Evolutionary conservation across 1,140 invertebrate species (phyloP).

Genomic region (Drosophila sturtevanti): DNA sequence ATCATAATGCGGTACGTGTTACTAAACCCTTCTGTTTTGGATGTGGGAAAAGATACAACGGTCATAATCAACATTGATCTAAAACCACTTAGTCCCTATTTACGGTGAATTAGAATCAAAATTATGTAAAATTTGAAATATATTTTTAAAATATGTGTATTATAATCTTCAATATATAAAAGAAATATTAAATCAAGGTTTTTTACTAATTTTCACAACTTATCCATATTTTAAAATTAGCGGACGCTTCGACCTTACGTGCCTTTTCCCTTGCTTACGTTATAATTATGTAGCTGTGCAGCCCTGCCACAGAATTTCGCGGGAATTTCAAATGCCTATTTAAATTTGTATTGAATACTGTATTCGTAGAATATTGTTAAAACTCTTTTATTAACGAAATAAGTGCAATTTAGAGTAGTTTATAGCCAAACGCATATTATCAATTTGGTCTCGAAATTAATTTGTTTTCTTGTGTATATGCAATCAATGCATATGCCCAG

Average conservation of each 20-base stretch:
- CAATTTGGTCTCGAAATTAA: slow-evolving; percentile 37
- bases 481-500: neutral
- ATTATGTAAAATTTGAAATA: too few species aligned
- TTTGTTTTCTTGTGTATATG: neutral
- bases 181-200: too few species aligned
- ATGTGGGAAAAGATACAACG: too few species aligned
- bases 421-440: slow-evolving; percentile 19
- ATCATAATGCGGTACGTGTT: too few species aligned
- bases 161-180: too few species aligned
- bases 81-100: too few species aligned
- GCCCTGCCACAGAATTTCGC: neutral
- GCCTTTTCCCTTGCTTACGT: neutral
- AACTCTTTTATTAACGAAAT: slow-evolving; percentile 47
- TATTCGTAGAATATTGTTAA: neutral
- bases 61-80: too few species aligned
- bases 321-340: neutral
- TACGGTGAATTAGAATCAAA: too few species aligned
- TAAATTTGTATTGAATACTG: neutral
- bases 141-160: too few species aligned
- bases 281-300: neutral
- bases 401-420: slow-evolving; percentile 42
- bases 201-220: neutral
- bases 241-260: neutral
- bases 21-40: too few species aligned
- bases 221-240: neutral